These are phyloP conservation scores for Sapajus apella DNA, from an alignment of 2,113 vertebrate genomes.

Conservation along the genomic window DNA sequence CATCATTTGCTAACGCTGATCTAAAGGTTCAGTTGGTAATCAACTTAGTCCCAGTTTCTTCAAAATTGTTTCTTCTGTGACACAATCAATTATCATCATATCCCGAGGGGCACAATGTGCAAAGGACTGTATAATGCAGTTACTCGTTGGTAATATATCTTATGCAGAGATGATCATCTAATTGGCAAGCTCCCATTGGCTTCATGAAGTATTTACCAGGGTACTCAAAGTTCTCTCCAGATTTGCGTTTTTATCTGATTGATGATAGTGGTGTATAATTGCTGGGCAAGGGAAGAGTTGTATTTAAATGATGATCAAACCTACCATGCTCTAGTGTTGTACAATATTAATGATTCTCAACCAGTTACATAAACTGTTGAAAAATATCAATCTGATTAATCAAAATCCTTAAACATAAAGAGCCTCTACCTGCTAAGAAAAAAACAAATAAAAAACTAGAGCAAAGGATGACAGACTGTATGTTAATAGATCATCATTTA, in stretches of 20 bases:
- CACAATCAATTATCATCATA: not conserved
- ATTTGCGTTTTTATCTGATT: slow-evolving; percentile 27
- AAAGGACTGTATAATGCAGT: not conserved
- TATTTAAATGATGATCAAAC: not conserved
- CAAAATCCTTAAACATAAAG: slow-evolving; percentile 14
- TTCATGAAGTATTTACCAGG: slow-evolving; percentile 49
- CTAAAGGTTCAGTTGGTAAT: not conserved
- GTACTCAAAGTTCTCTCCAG: slow-evolving; percentile 7
- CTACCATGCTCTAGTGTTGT: not conserved
- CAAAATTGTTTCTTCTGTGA: not conserved
- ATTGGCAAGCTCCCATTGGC: not conserved
- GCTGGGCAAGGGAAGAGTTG: not conserved
- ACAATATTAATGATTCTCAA: not conserved
- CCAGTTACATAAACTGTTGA: not conserved
- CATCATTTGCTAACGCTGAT: not conserved
- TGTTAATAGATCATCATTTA: not conserved
- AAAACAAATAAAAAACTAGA: not conserved
- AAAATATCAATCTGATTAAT: not conserved
- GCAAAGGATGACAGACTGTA: fast-evolving
- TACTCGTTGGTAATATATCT: not conserved
- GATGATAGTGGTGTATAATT: not conserved
- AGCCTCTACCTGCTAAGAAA: not conserved
- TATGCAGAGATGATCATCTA: not conserved
- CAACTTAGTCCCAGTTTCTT: not conserved
- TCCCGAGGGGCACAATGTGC: not conserved